Percentiles rank a stretch among this genome's conserved stretches.
Conservation (phyloP, 2,888 invertebrate species). For the Drosophila paranaensis region DNA sequence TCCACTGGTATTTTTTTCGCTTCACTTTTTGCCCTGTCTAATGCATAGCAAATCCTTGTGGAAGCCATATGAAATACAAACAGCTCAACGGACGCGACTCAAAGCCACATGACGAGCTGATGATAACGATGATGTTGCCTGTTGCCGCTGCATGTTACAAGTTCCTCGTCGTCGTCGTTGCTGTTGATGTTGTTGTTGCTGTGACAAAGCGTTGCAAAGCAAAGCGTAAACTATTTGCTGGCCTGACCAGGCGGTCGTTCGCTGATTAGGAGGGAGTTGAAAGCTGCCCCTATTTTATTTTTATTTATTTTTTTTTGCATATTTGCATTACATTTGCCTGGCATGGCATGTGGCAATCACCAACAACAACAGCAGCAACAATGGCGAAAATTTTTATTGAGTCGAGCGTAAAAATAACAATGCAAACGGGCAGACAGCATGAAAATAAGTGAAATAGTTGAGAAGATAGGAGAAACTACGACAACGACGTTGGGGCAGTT, state of each 20-base stretch:
- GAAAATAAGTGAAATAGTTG: slow-evolving; percentile 79
- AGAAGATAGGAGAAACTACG: not conserved
- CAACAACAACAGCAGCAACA: slow-evolving; percentile 11
- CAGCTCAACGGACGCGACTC: slow-evolving; percentile 48
- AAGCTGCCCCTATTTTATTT: slow-evolving; percentile 49
- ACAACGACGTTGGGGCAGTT: slow-evolving; percentile 42
- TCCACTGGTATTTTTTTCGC: not conserved
- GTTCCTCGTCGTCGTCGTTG: slow-evolving; percentile 15
- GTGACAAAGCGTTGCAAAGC: slow-evolving; percentile 40
- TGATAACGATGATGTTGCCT: slow-evolving; percentile 76
- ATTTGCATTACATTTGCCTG: slow-evolving; percentile 75
- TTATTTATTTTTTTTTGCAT: slow-evolving; percentile 54
- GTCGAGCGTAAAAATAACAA: slow-evolving; percentile 80
- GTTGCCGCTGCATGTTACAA: slow-evolving; percentile 26
- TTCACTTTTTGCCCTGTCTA: slow-evolving; percentile 14
- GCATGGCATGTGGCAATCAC: slow-evolving; percentile 70
- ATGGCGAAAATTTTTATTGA: slow-evolving; percentile 73
- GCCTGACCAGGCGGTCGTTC: slow-evolving; percentile 29
- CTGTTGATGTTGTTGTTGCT: slow-evolving; percentile 20
- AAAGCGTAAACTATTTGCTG: slow-evolving; percentile 63
- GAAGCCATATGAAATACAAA: slow-evolving; percentile 74
- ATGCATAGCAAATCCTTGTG: slow-evolving; percentile 70
- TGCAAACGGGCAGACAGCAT: slow-evolving; percentile 73
- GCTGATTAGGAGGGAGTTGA: slow-evolving; percentile 51
- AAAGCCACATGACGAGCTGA: slow-evolving; percentile 58